Evolutionary conservation across 2,888 invertebrate species (phyloP), one percentile per base, ranked within the genome.

Genomic region (Cantharis lateralis): DNA sequence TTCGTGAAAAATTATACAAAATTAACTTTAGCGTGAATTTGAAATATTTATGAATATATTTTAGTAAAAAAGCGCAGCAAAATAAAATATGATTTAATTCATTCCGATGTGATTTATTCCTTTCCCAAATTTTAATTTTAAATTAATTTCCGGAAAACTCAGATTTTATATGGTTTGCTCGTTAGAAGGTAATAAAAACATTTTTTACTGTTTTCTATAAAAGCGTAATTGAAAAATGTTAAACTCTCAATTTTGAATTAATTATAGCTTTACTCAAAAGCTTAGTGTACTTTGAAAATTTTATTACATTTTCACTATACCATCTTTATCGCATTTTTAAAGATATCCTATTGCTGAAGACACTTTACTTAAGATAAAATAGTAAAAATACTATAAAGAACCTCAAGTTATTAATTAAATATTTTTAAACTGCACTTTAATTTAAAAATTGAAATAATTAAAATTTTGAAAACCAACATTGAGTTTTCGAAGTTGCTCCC

Each of bases 61-160:
- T 66, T 20, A 24, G 64, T n/a, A 24, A 66, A 66, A 66, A 24
- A 15, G 24, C 20, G 24, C 13, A 63, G 18, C 13, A 18, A 20
- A 64, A 66, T 66, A 66, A 66, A 66, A 66, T 66, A 20, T 66
- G 64, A 18, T 20, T 66, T 20, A 66, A 66, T 66, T 66, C 64
- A 24, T 24, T 66, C 16, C 64, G 64, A 20, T 66, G 48, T 48
- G 64, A 66, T 66, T 66, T 66, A 66, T 66, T 66, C 24, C 13
- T 66, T 66, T 63, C 24, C 24, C 24, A 20, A 66, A 66, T 66
- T 20, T 20, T 66, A 66, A 66, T 66, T 66, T 66, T 63, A 18
- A 63, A 63, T 63, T 66, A 66, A 66, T 66, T 66, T 66, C 16
- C 18, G 48, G 48, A 48, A 48, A 48, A 48, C n/a, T n/a, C 48